Percentiles rank a stretch among this genome's conserved stretches.
Evolutionary conservation across 2,797 vertebrate genomes (phyloP).

Genomic region (Gobionotothen gibberifrons): DNA sequence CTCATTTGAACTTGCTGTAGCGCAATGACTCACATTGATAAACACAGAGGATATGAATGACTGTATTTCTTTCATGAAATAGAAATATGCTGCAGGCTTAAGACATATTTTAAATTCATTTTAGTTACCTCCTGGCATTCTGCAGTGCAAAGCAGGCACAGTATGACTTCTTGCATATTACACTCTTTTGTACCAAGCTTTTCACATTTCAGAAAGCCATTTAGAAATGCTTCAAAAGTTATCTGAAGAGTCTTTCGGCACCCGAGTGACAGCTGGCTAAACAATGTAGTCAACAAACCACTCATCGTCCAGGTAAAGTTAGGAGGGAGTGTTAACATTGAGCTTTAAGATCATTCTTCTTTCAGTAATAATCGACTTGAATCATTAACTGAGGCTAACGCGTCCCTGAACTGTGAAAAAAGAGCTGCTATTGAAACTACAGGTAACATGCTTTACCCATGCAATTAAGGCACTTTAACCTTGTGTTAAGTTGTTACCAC

Average conservation of each 20-base stretch:
- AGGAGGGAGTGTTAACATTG: neutral
- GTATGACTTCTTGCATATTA: neutral
- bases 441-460: conserved; percentile 5
- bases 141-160: conserved; percentile 28
- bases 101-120: conserved; percentile 49
- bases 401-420: conserved; percentile 1
- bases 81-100: conserved; percentile 44
- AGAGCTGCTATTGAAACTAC: conserved; percentile 10
- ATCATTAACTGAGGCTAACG: neutral
- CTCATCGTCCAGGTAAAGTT: neutral
- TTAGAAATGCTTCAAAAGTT: neutral
- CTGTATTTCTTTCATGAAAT: conserved; percentile 42
- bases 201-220: conserved; percentile 18
- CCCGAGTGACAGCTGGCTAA: neutral
- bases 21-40: conserved; percentile 40
- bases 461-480: conserved; percentile 21
- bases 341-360: conserved; percentile 20
- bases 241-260: conserved; percentile 13
- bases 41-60: conserved; percentile 52
- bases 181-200: conserved; percentile 3
- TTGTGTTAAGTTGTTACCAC: conserved; percentile 7
- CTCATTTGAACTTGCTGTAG: conserved; percentile 43
- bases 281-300: conserved; percentile 11
- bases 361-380: conserved; percentile 21
- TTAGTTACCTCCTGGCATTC: conserved; percentile 24